Evolutionary conservation across 1,140 invertebrate genomes (phyloP).

Genomic region (Cylas formicarius): DNA sequence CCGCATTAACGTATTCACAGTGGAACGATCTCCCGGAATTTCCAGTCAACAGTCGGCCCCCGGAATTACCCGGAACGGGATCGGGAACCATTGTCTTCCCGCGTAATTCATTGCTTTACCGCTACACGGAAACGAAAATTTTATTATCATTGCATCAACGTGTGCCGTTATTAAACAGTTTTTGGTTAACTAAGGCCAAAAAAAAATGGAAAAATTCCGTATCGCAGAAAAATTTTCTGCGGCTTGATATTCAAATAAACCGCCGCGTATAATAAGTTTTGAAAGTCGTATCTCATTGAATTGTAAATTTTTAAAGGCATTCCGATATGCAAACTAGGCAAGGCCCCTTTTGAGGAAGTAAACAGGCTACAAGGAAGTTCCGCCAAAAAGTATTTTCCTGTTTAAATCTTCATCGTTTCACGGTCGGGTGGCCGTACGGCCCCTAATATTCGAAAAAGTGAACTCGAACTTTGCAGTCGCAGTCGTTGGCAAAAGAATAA

Average conservation of each 20-base stretch:
- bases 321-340: constrained; percentile 22
- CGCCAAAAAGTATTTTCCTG: constrained; percentile 19
- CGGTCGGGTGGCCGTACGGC: constrained; percentile 7
- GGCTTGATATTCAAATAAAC: too few species aligned
- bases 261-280: too few species aligned
- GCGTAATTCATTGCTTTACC: constrained; percentile 24
- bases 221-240: too few species aligned
- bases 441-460: neutral
- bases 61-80: constrained; percentile 30
- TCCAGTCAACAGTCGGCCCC: constrained; percentile 26
- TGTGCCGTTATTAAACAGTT: too few species aligned
- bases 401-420: constrained; percentile 22
- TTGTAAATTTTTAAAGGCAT: too few species aligned
- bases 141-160: too few species aligned
- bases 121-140: too few species aligned
- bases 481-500: too few species aligned
- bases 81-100: constrained; percentile 24
- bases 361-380: constrained; percentile 11
- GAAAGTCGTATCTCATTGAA: too few species aligned
- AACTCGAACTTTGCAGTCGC: too few species aligned
- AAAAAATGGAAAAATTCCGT: too few species aligned
- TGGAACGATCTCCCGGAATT: constrained; percentile 34
- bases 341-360: constrained; percentile 16
- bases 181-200: too few species aligned
- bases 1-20: constrained; percentile 38